Conservation (phyloP, 2,797 vertebrate species). For the Macroramphosus scolopax region DNA sequence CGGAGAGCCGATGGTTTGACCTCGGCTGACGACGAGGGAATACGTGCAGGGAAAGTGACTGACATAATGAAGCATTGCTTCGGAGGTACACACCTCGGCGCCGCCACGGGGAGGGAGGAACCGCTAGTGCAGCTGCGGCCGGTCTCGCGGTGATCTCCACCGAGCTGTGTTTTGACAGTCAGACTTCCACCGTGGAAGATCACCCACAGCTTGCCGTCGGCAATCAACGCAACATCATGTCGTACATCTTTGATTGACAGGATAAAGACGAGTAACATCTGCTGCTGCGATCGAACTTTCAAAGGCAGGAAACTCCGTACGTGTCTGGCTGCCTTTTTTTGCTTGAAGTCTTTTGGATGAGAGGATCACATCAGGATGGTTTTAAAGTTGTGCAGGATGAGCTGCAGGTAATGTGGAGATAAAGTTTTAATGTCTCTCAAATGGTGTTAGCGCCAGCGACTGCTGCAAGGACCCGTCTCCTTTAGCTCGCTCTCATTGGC, state of each 20-base stretch:
- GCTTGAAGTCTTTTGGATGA: no score
- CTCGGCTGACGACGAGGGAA: conserved; percentile 16
- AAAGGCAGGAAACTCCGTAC: no score
- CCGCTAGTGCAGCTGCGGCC: not conserved
- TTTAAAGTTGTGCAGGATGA: no score
- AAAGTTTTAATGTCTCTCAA: no score
- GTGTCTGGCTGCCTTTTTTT: no score
- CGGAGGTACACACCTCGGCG: conserved; percentile 22
- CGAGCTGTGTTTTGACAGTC: not conserved
- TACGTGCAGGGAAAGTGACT: conserved; percentile 9
- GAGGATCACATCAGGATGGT: no score
- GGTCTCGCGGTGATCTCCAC: not conserved
- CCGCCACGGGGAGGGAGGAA: conserved; percentile 5
- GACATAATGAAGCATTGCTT: conserved; percentile 8
- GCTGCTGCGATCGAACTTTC: no score
- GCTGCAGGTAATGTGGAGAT: no score
- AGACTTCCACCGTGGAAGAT: conserved; percentile 6
- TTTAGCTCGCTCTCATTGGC: no score
- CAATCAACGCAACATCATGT: conserved; percentile 13
- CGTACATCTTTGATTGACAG: conserved; percentile 6
- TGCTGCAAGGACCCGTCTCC: no score
- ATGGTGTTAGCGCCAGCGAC: no score
- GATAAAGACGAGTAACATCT: conserved; percentile 8
- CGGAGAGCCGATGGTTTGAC: conserved; percentile 44
- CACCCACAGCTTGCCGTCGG: conserved; percentile 1